A percentile compares a stretch with the other conserved stretches of the same genome.
Conservation (phyloP, 2,797 vertebrate genomes). For the Scyliorhinus canicula region DNA sequence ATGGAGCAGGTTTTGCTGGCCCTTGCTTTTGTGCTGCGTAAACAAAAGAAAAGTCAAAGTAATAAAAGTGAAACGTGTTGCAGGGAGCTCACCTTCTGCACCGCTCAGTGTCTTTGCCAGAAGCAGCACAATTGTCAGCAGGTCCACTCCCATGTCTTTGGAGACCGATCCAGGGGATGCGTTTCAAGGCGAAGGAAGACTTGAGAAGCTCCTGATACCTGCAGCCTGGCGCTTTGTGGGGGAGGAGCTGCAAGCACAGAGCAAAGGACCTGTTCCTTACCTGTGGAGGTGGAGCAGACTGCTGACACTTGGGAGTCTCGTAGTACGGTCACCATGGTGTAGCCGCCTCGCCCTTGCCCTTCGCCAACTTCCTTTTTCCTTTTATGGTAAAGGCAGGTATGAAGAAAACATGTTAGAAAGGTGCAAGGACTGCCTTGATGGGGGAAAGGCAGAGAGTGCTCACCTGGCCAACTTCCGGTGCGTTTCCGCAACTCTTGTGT, state of each 20-base stretch:
- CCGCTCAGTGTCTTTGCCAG: not conserved
- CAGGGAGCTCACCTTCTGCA: not conserved
- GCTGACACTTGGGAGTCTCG: not conserved
- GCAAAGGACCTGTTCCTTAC: not conserved
- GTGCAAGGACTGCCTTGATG: constrained; percentile 48
- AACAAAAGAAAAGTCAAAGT: not conserved
- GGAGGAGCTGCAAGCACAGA: not conserved
- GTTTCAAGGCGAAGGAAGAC: not conserved
- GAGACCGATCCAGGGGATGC: not conserved
- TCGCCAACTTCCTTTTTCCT: constrained; percentile 77
- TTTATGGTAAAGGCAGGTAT: constrained; percentile 77
- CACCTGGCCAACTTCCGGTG: not conserved
- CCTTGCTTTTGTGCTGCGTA: too few species aligned
- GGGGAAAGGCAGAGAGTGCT: not conserved
- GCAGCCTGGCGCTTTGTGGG: not conserved
- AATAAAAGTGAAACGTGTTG: not conserved
- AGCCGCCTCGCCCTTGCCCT: not conserved
- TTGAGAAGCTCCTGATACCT: constrained; percentile 1
- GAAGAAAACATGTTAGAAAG: constrained; percentile 50
- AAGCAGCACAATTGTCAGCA: not conserved
- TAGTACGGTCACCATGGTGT: not conserved
- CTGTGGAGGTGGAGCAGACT: not conserved
- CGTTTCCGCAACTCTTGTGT: too few species aligned
- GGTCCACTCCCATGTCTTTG: not conserved
- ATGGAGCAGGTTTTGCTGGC: not conserved